phyloP scores from a whole-genome alignment of 2,888 invertebrate genomes.

The Lottia gigantea region DNA sequence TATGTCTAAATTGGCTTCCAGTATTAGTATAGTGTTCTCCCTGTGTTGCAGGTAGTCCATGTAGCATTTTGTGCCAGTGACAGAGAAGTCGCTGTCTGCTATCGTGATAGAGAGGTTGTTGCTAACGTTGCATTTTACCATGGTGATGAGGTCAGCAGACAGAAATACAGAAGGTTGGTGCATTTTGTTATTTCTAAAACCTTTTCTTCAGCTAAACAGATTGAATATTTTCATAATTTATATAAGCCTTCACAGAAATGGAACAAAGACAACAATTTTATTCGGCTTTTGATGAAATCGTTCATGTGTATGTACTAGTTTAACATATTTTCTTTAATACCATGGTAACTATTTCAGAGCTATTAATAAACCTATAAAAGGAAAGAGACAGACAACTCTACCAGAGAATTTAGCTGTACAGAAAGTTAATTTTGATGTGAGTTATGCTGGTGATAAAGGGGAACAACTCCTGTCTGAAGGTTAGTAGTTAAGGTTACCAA shows the following conservation, averaged over 20 bases:
- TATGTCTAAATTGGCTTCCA: no score
- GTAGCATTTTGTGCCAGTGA: conserved; percentile 37
- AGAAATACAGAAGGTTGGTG: conserved; percentile 36
- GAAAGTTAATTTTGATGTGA: conserved; percentile 25
- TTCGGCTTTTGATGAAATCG: no score
- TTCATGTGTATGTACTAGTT: no score
- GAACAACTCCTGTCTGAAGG: conserved; percentile 10
- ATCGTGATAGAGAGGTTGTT: conserved; percentile 33
- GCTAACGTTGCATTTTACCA: conserved; percentile 39
- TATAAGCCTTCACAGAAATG: no score
- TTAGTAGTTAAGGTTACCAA: no score
- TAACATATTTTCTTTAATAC: no score
- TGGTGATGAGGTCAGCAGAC: conserved; percentile 45
- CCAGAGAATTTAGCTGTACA: conserved; percentile 10
- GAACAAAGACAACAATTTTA: no score
- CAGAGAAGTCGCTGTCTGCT: conserved; percentile 37
- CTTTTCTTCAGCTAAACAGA: no score
- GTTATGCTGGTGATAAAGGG: conserved; percentile 18
- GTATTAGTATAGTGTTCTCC: no score
- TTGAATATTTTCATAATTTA: no score
- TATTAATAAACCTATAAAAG: background rate
- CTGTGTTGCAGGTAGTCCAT: conserved; percentile 32
- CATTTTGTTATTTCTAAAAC: background rate
- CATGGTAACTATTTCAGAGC: background rate
- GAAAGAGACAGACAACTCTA: background rate